Evolutionary conservation across 2,113 vertebrate species (phyloP), one percentile per base, ranked within the genome.

Genomic region (Pelmatolapia mariae): DNA sequence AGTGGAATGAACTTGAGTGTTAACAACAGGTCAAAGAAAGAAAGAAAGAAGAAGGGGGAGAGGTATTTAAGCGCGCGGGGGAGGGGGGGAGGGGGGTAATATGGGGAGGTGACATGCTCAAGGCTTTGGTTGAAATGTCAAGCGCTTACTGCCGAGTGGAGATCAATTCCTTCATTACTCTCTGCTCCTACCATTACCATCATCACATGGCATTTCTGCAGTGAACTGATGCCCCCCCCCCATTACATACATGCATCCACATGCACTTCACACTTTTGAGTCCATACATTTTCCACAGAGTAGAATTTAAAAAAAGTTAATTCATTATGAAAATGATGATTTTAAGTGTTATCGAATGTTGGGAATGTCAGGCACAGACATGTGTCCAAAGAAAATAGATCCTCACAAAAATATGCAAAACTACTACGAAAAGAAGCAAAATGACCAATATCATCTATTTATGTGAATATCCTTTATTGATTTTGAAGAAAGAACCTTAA

Each of bases 161-260:
- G 98, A 99, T 98, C 98, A 99, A 98, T 98, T 97, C 96, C 97
- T 98, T 98, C 98, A 98, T 98, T 98, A 98, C 97, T 97, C 97
- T 96, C 95, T 90, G 96, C 96, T 96, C 96, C 92, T 96, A 96
- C 97, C 97, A 97, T 98, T 98, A 97, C 96, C 96, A 97, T 98
- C 97, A 97, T 96, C 96, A 95, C 95, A 95, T 97, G 96, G 96
- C 96, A 91, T 96, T 97, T 98, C 97, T 97, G 96, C 96, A 96
- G 97, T 96, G 97, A 98, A 97, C 96, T 97, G 97, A 98, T 97
- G 97, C 95, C 97, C 96, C 12, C 96, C 96, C 94, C 96, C 93
- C 92, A 80, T 81, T 50, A 82, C 57, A 79, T 80, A 80, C 81
- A 86, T 71, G 18, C 78, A 97, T 18, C 73, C 96, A 96, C 11